Conservation (phyloP, 2,797 vertebrate species). For the Chelmon rostratus region DNA sequence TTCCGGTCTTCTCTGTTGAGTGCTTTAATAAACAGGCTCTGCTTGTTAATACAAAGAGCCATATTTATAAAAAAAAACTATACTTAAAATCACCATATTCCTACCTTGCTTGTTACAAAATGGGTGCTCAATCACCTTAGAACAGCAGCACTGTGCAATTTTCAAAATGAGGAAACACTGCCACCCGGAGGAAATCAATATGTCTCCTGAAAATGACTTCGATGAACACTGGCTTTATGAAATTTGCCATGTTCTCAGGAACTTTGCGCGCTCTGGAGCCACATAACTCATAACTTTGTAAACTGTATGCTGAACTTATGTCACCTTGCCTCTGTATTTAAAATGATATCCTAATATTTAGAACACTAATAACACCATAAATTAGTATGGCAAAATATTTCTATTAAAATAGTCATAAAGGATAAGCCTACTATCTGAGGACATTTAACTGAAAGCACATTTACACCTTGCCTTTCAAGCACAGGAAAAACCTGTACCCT, state of each 20-base stretch:
- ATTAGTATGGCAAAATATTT: slow-evolving; percentile 35
- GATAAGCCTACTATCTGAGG: not conserved
- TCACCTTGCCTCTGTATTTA: not conserved
- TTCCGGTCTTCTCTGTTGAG: not conserved
- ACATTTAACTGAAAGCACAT: not conserved
- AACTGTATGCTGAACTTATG: slow-evolving; percentile 14
- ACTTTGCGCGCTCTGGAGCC: slow-evolving; percentile 15
- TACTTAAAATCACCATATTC: slow-evolving; percentile 40
- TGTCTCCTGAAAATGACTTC: not conserved
- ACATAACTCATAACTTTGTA: slow-evolving; percentile 43
- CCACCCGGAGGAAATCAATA: slow-evolving; percentile 73
- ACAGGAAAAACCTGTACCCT: not conserved
- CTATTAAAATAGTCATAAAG: not conserved
- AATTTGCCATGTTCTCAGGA: slow-evolving; percentile 15
- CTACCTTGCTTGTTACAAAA: slow-evolving; percentile 70
- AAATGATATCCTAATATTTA: slow-evolving; percentile 34
- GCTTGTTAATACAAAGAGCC: slow-evolving; percentile 1
- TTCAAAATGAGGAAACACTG: slow-evolving; percentile 77
- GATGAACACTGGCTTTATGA: slow-evolving; percentile 2
- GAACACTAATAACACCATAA: slow-evolving; percentile 19
- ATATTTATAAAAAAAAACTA: slow-evolving; percentile 8
- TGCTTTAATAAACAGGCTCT: not conserved
- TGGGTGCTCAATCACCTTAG: slow-evolving; percentile 67
- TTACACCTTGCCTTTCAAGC: not conserved
- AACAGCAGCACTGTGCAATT: slow-evolving; percentile 7